Conservation (phyloP, 1,140 invertebrate genomes). For the Phymorhynchus buccinoides region DNA sequence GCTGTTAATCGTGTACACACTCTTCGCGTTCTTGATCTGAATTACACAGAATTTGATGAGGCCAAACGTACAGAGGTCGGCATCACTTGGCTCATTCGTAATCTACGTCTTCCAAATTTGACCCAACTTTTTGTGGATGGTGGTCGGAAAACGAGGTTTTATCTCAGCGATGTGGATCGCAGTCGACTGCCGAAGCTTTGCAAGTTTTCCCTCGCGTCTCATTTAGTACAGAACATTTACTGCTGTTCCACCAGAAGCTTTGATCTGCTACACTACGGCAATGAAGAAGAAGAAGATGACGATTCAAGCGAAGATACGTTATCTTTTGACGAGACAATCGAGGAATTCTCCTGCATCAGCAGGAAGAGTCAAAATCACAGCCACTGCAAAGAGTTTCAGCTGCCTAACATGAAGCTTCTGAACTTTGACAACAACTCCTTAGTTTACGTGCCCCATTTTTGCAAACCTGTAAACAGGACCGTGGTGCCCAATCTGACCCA, state of each 20-base stretch:
- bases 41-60: neutral
- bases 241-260: neutral
- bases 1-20: neutral
- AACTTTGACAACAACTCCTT: constrained; percentile 3
- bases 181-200: neutral
- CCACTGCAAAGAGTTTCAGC: neutral
- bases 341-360: neutral
- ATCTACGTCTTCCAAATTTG: neutral
- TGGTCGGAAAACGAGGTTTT: neutral
- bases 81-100: neutral
- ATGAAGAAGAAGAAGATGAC: neutral
- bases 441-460: neutral
- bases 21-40: neutral
- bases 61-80: neutral
- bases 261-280: neutral
- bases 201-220: constrained; percentile 22
- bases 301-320: neutral
- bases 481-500: neutral
- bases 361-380: neutral
- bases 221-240: neutral
- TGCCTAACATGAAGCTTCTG: constrained; percentile 4
- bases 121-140: constrained; percentile 11
- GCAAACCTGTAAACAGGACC: neutral
- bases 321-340: neutral
- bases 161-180: constrained; percentile 18